Percentiles rank a stretch among this genome's conserved stretches.
These are phyloP conservation scores for Allygus modestus DNA, from an alignment of 2,888 invertebrate species.

Conservation along the genomic window DNA sequence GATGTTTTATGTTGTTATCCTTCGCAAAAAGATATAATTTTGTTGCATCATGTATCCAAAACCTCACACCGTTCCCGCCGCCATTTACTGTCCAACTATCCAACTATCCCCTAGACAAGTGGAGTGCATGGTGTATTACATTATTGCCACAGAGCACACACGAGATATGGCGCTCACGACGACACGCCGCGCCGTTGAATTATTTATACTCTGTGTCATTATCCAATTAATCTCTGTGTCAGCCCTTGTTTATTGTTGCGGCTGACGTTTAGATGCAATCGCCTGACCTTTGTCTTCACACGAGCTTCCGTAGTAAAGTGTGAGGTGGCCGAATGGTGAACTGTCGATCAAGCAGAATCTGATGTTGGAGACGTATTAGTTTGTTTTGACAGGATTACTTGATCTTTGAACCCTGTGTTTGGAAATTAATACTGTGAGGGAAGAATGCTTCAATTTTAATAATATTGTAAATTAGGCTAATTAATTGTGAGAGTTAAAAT, in stretches of 20 bases:
- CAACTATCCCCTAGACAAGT: not conserved
- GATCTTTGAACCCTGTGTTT: not conserved
- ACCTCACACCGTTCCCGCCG: too few relatives aligned
- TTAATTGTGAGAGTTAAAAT: too few relatives aligned
- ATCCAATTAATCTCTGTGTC: conserved; percentile 48
- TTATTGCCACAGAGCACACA: conserved; percentile 2
- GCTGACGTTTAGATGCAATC: conserved; percentile 4
- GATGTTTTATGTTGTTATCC: too few relatives aligned
- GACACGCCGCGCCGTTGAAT: conserved; percentile 38
- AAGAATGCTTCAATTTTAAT: not conserved
- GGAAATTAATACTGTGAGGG: too few relatives aligned
- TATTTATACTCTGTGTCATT: conserved; percentile 47
- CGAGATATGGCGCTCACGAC: conserved; percentile 20
- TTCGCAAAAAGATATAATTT: too few relatives aligned
- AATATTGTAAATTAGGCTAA: too few relatives aligned
- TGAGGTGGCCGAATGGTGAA: not conserved
- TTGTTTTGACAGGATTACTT: not conserved
- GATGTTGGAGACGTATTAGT: too few relatives aligned
- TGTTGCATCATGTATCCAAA: too few relatives aligned
- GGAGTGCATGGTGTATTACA: conserved; percentile 20
- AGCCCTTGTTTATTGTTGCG: conserved; percentile 28
- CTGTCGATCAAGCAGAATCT: not conserved
- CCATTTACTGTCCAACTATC: too few relatives aligned
- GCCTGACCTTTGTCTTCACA: not conserved
- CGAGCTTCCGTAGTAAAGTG: conserved; percentile 14